Evolutionary conservation across 2,797 vertebrate genomes (phyloP).

Genomic region (Bucorvus abyssinicus): DNA sequence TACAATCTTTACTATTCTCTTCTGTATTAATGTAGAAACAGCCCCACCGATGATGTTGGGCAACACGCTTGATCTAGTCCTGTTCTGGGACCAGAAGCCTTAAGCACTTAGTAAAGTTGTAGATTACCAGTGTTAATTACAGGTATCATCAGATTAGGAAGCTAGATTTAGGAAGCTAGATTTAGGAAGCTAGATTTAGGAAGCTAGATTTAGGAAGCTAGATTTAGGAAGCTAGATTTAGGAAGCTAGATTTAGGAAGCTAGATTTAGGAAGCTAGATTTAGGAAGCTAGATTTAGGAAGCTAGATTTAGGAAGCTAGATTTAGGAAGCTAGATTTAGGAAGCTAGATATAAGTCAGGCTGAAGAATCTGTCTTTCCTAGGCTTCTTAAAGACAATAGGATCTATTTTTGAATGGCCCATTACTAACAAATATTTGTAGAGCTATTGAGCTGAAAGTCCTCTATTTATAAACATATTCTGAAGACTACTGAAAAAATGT

Average conservation of each 20-base stretch:
- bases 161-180: background rate
- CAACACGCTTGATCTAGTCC: background rate
- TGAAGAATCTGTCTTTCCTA: background rate
- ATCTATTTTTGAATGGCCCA: background rate
- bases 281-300: background rate
- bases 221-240: background rate
- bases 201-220: background rate
- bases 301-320: background rate
- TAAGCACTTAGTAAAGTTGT: background rate
- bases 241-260: background rate
- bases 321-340: background rate
- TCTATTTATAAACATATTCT: background rate
- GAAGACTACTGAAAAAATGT: background rate
- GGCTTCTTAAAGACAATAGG: background rate
- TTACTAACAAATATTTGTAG: background rate
- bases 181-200: background rate
- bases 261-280: background rate
- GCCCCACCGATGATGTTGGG: too few relatives aligned
- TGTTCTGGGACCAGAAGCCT: background rate
- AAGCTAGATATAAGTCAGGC: background rate
- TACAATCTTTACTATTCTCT: background rate
- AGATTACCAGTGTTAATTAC: background rate
- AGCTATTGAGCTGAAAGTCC: background rate
- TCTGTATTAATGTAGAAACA: background rate
- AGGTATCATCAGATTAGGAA: background rate